Evolutionary conservation across 2,113 vertebrate genomes (phyloP).

Genomic region (Chiloscyllium plagiosum): DNA sequence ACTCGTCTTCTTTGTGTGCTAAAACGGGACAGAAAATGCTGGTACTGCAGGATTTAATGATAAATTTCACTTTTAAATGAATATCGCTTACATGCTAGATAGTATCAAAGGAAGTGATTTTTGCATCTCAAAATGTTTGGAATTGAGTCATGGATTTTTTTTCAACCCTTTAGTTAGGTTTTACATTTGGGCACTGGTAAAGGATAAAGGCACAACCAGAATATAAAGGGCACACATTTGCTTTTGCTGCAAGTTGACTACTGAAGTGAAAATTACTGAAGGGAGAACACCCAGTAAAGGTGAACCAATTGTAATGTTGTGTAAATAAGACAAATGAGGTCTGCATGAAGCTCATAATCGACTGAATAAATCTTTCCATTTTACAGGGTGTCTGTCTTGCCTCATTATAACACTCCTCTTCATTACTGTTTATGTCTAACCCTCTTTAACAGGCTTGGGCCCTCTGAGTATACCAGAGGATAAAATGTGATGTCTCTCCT

Average conservation of each 20-base stretch:
- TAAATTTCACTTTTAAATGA: constrained; percentile 38
- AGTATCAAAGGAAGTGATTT: constrained; percentile 47
- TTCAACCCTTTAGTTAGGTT: not conserved
- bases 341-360: constrained; percentile 33
- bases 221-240: not conserved
- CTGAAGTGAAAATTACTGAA: constrained; percentile 35
- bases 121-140: constrained; percentile 37
- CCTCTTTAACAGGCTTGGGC: constrained; percentile 33
- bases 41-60: constrained; percentile 22
- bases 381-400: constrained; percentile 33
- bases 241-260: not conserved
- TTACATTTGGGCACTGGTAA: constrained; percentile 39
- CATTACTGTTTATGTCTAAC: constrained; percentile 32
- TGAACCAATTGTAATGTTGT: constrained; percentile 30
- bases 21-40: constrained; percentile 39
- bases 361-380: constrained; percentile 33
- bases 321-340: constrained; percentile 36
- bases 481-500: constrained; percentile 36
- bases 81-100: constrained; percentile 41
- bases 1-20: not conserved
- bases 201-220: constrained; percentile 52
- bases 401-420: constrained; percentile 37
- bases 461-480: constrained; percentile 24
- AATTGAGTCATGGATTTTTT: constrained; percentile 18
- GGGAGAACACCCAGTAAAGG: constrained; percentile 27